phyloP scores from a whole-genome alignment of 2,797 vertebrate genomes.

The Rhodeus uyekii region DNA sequence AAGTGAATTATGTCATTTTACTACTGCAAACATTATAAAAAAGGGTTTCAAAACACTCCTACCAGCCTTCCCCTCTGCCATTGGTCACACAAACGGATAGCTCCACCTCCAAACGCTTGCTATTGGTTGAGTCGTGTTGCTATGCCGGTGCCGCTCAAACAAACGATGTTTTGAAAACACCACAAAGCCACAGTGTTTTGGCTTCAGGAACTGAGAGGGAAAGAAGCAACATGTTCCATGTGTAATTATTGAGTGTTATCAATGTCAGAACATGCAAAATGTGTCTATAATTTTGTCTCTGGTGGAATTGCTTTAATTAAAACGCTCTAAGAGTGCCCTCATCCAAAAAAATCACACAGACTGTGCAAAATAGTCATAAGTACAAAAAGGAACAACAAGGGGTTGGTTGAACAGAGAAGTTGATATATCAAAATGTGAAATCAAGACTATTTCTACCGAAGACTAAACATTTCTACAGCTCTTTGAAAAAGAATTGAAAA shows the following conservation, averaged over 20 bases:
- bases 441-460: constrained; percentile 57
- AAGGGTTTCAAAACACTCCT: not conserved
- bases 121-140: constrained; percentile 37
- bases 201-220: constrained; percentile 15
- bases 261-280: constrained; percentile 46
- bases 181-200: constrained; percentile 37
- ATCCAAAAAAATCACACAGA: constrained; percentile 54
- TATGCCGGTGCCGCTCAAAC: constrained; percentile 10
- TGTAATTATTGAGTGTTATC: constrained; percentile 34
- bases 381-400: constrained; percentile 57
- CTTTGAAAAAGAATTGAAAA: constrained; percentile 27
- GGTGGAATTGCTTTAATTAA: constrained; percentile 52
- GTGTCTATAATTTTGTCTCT: constrained; percentile 11
- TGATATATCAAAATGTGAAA: constrained; percentile 64
- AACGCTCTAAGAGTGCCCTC: constrained; percentile 53
- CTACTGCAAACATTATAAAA: not conserved
- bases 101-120: constrained; percentile 22
- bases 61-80: not conserved
- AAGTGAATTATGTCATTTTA: constrained; percentile 2
- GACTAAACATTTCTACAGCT: constrained; percentile 32
- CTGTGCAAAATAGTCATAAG: constrained; percentile 71
- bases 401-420: constrained; percentile 22
- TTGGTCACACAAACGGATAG: not conserved
- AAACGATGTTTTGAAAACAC: constrained; percentile 22
- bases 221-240: constrained; percentile 39